Percentiles rank a stretch among this genome's conserved stretches.
Conservation (phyloP, 2,113 vertebrate species). For the Callopanchax toddi region DNA sequence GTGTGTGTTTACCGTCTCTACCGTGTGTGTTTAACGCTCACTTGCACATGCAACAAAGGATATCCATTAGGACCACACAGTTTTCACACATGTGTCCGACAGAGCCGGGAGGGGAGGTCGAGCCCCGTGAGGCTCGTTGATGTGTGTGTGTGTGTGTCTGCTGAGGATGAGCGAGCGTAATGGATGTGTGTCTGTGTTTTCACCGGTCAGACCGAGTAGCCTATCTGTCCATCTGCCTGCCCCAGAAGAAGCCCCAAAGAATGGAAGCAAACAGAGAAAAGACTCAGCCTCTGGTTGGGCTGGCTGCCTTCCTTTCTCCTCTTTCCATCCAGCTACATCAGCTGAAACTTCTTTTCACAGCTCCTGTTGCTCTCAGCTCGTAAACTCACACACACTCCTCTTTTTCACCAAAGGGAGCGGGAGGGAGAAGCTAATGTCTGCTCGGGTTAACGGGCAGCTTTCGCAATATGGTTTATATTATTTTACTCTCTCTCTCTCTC, state of each 20-base stretch:
- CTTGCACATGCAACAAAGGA: slow-evolving; percentile 31
- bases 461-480: slow-evolving; percentile 29
- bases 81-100: slow-evolving; percentile 50
- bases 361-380: slow-evolving; percentile 77
- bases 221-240: slow-evolving; percentile 39
- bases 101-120: slow-evolving; percentile 32
- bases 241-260: slow-evolving; percentile 2
- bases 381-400: slow-evolving; percentile 62
- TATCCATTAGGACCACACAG: slow-evolving; percentile 56
- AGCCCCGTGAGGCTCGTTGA: slow-evolving; percentile 37
- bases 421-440: neutral
- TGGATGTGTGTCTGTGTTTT: slow-evolving; percentile 26
- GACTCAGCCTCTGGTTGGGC: slow-evolving; percentile 13
- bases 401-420: slow-evolving; percentile 26
- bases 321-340: slow-evolving; percentile 68
- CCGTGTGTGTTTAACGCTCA: slow-evolving; percentile 34
- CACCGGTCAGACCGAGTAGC: slow-evolving; percentile 15
- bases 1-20: slow-evolving; percentile 1
- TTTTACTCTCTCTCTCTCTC: slow-evolving; percentile 8
- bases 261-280: slow-evolving; percentile 5
- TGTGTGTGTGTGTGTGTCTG: neutral
- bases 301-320: slow-evolving; percentile 30
- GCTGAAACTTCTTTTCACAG: slow-evolving; percentile 73
- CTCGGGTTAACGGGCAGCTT: slow-evolving; percentile 32
- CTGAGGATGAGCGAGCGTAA: slow-evolving; percentile 5